Conservation (phyloP, 1,140 invertebrate species). For the Lerema accius region DNA sequence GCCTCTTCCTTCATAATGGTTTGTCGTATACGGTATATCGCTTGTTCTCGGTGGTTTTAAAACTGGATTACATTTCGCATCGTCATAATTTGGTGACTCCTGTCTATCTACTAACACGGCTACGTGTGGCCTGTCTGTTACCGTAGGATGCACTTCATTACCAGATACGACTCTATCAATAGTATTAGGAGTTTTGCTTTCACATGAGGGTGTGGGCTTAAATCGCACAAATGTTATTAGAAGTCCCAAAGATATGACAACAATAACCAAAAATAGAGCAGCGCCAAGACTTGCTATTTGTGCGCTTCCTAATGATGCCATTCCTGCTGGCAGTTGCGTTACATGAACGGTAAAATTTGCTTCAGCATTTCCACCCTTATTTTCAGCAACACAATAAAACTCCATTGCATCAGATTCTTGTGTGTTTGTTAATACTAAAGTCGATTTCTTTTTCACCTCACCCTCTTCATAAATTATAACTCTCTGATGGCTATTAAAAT, state of each 20-base stretch:
- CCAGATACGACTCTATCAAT: constrained; percentile 87
- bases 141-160: constrained; percentile 81
- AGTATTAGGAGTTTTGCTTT: constrained; percentile 89
- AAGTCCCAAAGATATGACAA: constrained; percentile 89
- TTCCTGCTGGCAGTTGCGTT: constrained; percentile 88
- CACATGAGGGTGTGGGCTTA: constrained; percentile 86
- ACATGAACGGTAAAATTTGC: constrained; percentile 95
- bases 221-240: constrained; percentile 89
- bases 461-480: constrained; percentile 92
- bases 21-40: constrained; percentile 85
- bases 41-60: constrained; percentile 87
- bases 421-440: constrained; percentile 92
- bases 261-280: constrained; percentile 90
- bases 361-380: constrained; percentile 95
- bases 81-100: constrained; percentile 79
- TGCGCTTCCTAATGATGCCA: constrained; percentile 90
- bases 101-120: constrained; percentile 71
- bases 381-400: constrained; percentile 96
- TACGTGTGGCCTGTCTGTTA: constrained; percentile 79
- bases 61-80: constrained; percentile 85
- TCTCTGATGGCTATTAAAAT: constrained; percentile 91
- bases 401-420: constrained; percentile 94
- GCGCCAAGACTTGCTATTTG: constrained; percentile 94
- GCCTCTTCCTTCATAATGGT: constrained; percentile 85
- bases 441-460: constrained; percentile 88